A percentile compares a stretch with the other conserved stretches of the same genome.
These are phyloP conservation scores for Lepeophtheirus salmonis DNA, from an alignment of 1,140 invertebrate species.

Conservation along the genomic window DNA sequence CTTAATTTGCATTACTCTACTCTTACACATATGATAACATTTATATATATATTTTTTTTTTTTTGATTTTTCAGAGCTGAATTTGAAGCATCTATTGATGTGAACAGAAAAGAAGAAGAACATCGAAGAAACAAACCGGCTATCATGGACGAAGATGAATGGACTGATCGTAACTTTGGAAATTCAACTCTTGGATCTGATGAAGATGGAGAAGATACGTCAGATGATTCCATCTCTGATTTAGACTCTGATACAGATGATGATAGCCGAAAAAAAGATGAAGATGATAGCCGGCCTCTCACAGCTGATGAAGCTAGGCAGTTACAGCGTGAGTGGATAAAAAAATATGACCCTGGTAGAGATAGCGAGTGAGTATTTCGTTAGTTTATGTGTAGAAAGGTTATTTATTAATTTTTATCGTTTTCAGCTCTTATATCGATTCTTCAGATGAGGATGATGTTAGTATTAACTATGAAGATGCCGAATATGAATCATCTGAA, in stretches of 20 bases:
- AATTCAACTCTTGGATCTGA: slow-evolving; percentile 45
- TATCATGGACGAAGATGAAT: slow-evolving; percentile 68
- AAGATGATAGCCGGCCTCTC: slow-evolving; percentile 5
- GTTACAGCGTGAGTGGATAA: slow-evolving; percentile 16
- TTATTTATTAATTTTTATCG: not conserved
- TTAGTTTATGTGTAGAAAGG: not conserved
- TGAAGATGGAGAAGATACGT: slow-evolving; percentile 41
- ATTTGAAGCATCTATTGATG: slow-evolving; percentile 11
- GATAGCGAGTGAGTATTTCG: not conserved
- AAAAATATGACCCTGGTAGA: slow-evolving; percentile 6
- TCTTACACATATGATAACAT: too few species aligned
- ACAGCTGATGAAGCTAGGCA: slow-evolving; percentile 12
- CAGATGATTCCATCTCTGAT: slow-evolving; percentile 20
- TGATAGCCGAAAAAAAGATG: not conserved
- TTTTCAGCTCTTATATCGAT: slow-evolving; percentile 4
- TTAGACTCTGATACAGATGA: not conserved
- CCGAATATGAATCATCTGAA: slow-evolving; percentile 7
- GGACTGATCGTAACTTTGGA: slow-evolving; percentile 63
- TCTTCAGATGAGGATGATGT: not conserved
- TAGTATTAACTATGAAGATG: not conserved
- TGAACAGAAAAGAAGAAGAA: too few species aligned
- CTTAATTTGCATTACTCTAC: too few species aligned
- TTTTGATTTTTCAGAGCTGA: slow-evolving; percentile 5
- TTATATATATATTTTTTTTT: too few species aligned
- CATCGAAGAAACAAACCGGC: not conserved